A percentile compares a stretch with the other conserved stretches of the same genome.
phyloP scores from a whole-genome alignment of 2,888 invertebrate genomes.

The Eristalis tenax region DNA sequence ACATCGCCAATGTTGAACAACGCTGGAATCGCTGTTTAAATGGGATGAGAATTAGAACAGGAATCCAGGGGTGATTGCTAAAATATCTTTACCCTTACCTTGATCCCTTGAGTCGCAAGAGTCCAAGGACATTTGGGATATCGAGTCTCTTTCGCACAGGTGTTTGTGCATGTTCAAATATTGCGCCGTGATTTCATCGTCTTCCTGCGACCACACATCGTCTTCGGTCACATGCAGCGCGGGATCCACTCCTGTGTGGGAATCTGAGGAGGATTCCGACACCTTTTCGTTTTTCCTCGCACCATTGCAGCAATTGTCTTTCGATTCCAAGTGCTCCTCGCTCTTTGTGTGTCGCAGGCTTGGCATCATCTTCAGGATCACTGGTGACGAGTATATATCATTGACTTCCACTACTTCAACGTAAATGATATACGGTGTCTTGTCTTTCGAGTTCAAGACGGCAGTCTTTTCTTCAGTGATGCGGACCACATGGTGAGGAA shows the following conservation, averaged over 20 bases:
- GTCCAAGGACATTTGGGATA: constrained; percentile 95
- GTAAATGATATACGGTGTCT: constrained; percentile 98
- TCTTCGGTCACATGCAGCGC: constrained; percentile 85
- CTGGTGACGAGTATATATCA: constrained; percentile 90
- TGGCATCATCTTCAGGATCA: constrained; percentile 94
- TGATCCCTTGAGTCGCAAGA: constrained; percentile 89
- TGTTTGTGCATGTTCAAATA: constrained; percentile 86
- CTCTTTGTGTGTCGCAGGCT: constrained; percentile 95
- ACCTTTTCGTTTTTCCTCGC: constrained; percentile 55
- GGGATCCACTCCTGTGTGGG: constrained; percentile 55
- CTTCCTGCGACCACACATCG: constrained; percentile 94
- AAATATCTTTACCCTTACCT: constrained; percentile 75
- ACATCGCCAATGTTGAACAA: constrained; percentile 82
- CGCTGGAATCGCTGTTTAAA: constrained; percentile 77
- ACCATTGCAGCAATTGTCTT: constrained; percentile 73
- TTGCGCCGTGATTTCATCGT: constrained; percentile 94
- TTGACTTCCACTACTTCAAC: constrained; percentile 96
- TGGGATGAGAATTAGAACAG: constrained; percentile 17
- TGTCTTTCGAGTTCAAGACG: constrained; percentile 96
- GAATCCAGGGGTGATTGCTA: background rate
- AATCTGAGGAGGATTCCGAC: constrained; percentile 69
- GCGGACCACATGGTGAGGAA: constrained; percentile 95
- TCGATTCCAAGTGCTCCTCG: constrained; percentile 91
- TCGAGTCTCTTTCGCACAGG: constrained; percentile 88
- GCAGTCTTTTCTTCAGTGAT: constrained; percentile 98